Base-by-base conservation (phyloP, 1,140 invertebrate species). In the Drosophila seguyi region DNA sequence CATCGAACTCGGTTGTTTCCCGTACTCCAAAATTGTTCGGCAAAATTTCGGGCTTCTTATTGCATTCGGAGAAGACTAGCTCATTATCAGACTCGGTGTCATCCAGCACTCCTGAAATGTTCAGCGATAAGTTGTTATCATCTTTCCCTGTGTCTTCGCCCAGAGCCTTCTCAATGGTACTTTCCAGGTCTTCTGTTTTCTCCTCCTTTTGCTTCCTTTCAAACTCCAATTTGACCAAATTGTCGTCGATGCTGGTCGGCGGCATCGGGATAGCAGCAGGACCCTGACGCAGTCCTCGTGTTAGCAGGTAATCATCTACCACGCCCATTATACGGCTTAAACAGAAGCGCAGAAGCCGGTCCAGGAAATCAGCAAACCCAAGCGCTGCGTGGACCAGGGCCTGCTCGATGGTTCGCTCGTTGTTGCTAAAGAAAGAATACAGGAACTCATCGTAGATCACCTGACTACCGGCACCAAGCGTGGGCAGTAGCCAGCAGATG, bases 361-460 rank as follows among this genome's bases (percentile, higher is more conserved):
- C 45, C 1, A 82, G n/a, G 1, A 76, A 4, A 0, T 50, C 25
- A 6, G 66, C 52, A n/a, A 42, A 55, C 2, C 55, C 20, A 3
- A 45, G 8, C 0, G 66, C 47, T 13, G 50, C 34, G 4, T 48
- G 4, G 1, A 34, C 22, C 66, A 98, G 95, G 80, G 96, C 97
- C 74, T 97, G 96, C 94, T 98, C 97, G 91, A 99, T 99, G 93
- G 98, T 97, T 94, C 96, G 92, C 27, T 68, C 66, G 27, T 91
- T 81, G 42, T 53, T 55, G 31, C 16, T 50, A 10, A 91, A 39
- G 2, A 86, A 52, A 1, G 79, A 66, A 31, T 77, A 50, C 16
- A 91, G 22, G n/a, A 75, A 53, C 6, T 75, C 74, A 3, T 79
- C 71, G 53, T 81, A 75, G 3, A 91, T 38, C n/a, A 87, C 3